These are phyloP conservation scores for Ornithoptera priamus DNA, from an alignment of 2,888 invertebrate species.

Conservation along the genomic window DNA sequence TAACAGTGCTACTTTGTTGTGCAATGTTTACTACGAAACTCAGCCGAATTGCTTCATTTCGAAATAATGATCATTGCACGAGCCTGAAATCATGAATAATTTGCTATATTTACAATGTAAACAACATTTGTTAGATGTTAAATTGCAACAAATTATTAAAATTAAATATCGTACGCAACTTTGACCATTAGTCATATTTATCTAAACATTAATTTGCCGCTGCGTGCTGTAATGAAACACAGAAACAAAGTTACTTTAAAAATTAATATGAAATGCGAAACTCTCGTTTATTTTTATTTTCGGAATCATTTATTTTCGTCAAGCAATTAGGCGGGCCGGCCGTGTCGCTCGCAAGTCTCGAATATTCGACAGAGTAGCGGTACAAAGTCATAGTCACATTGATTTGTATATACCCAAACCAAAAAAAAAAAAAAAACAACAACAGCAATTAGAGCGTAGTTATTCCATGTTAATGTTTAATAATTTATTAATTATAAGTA, in stretches of 20 bases:
- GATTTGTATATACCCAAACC: conserved; percentile 31
- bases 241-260: conserved; percentile 63
- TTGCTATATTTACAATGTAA: background rate
- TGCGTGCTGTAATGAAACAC: conserved; percentile 46
- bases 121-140: conserved; percentile 13
- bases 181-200: conserved; percentile 32
- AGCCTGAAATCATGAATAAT: no score
- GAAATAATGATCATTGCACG: no score
- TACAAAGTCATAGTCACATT: conserved; percentile 71
- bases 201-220: conserved; percentile 43
- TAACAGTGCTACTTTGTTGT: no score
- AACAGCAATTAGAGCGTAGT: no score
- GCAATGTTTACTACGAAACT: no score
- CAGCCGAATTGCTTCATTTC: no score
- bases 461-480: no score
- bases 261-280: conserved; percentile 71
- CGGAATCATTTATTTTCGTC: conserved; percentile 78
- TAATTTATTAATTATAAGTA: no score
- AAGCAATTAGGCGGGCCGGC: conserved; percentile 71
- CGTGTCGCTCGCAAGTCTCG: conserved; percentile 60
- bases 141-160: conserved; percentile 27
- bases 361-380: conserved; percentile 47
- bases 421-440: no score
- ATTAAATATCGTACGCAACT: conserved; percentile 30
- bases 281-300: conserved; percentile 76